Evolutionary conservation across 2,797 vertebrate genomes (phyloP), one percentile per base, ranked within the genome.

Genomic region (Petrocephalus sullivani): DNA sequence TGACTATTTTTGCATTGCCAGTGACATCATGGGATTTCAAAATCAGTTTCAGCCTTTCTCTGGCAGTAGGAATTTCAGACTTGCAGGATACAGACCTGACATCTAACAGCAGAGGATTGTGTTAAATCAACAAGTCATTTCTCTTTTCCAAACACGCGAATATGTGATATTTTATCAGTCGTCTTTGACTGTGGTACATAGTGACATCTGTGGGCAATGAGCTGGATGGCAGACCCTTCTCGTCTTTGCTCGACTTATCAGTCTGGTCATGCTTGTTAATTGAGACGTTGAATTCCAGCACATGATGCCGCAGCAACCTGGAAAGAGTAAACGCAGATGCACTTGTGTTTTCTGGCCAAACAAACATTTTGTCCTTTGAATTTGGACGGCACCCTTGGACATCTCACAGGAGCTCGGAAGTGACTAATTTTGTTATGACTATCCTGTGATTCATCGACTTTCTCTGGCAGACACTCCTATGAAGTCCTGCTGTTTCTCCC

Each of bases 71-170:
- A 95, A 95, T 95, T 95, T 94, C 90, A 94, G 93, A 95, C 94
- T 95, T 95, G 93, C 93, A 93, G 94, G 95, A 94, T 95, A 93
- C 94, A 94, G 94, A 94, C 93, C 92, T 93, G 94, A 93, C 92
- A 94, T 95, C 94, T 86, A 90, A 91, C 91, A 91, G 87, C 86
- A 88, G 84, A 89, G 75, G 89, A 91, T 86, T 89, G 91, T 91
- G 93, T 94, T 90, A 87, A 88, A 92, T 93, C 91, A 90, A 92
- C 87, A 75, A 56, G 58, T 19, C 60, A 57, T 87, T 89, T 54
- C 19, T 53, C 64, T 82, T 58, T 61, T 89, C 57, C 71, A 64
- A n/a, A 87, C 23, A 64, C 21, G 41, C 2, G 28, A 75, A 41
- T 53, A 85, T 3, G 5, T 87, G 9, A 82, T 82, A 53, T 89